These are phyloP conservation scores for Stegostoma tigrinum DNA, from an alignment of 2,113 vertebrate genomes.

Conservation along the genomic window DNA sequence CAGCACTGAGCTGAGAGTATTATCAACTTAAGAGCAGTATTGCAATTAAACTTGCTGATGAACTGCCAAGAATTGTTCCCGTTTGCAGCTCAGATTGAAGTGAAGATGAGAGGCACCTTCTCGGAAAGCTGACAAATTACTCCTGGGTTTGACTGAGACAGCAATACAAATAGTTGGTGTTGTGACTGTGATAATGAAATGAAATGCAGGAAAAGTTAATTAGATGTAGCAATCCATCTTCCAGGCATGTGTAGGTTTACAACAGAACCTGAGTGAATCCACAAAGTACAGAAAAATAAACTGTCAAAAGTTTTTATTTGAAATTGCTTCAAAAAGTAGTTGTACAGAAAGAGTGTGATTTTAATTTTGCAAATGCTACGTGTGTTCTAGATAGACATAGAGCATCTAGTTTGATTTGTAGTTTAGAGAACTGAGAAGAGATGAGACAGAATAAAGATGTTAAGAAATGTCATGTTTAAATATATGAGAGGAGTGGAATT, in stretches of 20 bases:
- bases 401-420: neutral
- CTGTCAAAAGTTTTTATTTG: neutral
- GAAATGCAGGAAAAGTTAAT: neutral
- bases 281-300: neutral
- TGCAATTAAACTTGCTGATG: neutral
- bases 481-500: neutral
- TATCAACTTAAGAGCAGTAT: neutral
- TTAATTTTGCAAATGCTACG: neutral
- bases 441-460: neutral
- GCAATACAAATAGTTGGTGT: neutral
- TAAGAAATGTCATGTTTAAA: neutral
- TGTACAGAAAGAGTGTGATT: neutral
- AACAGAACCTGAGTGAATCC: neutral
- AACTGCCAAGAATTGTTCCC: neutral
- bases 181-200: slow-evolving; percentile 1
- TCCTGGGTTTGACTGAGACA: neutral
- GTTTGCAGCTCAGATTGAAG: neutral
- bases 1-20: neutral
- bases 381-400: neutral
- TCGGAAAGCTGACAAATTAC: neutral
- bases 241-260: neutral
- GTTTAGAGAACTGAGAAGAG: neutral
- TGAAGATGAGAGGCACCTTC: neutral
- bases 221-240: neutral
- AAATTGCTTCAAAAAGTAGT: neutral